These are phyloP conservation scores for Setipinna tenuifilis DNA, from an alignment of 2,797 vertebrate species.

Conservation along the genomic window DNA sequence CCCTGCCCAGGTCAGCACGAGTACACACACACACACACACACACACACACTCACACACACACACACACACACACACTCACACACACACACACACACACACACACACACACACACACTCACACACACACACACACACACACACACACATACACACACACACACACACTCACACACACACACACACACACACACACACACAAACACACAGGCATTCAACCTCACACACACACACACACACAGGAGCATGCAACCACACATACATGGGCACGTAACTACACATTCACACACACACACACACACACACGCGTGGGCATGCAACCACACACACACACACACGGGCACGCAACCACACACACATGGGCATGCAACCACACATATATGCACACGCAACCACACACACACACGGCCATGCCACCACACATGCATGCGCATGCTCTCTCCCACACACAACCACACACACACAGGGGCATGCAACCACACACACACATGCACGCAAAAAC, in stretches of 20 bases:
- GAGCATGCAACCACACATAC: background rate
- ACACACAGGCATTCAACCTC: too few species aligned
- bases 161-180: constrained; percentile 2
- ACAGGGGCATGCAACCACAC: too few species aligned
- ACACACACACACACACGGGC: background rate
- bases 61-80: background rate
- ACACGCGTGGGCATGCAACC: background rate
- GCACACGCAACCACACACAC: constrained; percentile 30
- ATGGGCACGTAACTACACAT: background rate
- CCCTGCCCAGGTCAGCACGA: constrained; percentile 88
- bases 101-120: too few species aligned
- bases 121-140: too few species aligned
- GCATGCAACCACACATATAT: constrained; percentile 39
- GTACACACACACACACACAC: constrained; percentile 4
- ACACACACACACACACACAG: too few species aligned
- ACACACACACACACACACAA: too few species aligned
- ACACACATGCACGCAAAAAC: too few species aligned
- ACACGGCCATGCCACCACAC: too few species aligned
- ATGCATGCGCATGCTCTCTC: too few species aligned
- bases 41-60: background rate
- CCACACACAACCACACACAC: too few species aligned
- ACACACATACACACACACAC: constrained; percentile 10
- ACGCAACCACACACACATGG: constrained; percentile 40
- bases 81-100: too few species aligned
- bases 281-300: background rate